phyloP scores from a whole-genome alignment of 2,888 invertebrate genomes.

The Melipona bicolor region DNA sequence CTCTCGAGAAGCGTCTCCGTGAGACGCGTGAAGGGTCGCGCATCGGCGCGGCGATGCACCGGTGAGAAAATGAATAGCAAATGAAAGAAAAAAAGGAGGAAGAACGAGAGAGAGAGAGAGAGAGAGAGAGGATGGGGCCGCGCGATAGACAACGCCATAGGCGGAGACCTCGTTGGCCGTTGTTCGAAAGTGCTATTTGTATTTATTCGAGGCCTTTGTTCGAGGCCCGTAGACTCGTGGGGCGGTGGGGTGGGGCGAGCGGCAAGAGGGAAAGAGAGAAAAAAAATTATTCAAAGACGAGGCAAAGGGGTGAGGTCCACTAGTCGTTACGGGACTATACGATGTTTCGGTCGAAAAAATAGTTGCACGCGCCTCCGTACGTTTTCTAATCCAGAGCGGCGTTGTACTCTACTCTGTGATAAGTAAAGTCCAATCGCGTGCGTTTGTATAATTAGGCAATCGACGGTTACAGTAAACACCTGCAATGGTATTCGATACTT shows the following conservation, averaged over 20 bases:
- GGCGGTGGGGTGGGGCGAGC: slow-evolving; percentile 71
- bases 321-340: slow-evolving; percentile 73
- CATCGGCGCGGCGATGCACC: slow-evolving; percentile 21
- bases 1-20: slow-evolving; percentile 44
- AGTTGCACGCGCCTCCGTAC: slow-evolving; percentile 25
- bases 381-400: not conserved
- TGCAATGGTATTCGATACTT: too few species aligned
- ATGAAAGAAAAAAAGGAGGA: slow-evolving; percentile 57
- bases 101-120: slow-evolving; percentile 46
- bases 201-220: slow-evolving; percentile 80
- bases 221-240: slow-evolving; percentile 64
- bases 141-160: slow-evolving; percentile 74
- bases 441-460: not conserved
- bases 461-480: not conserved
- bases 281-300: slow-evolving; percentile 68
- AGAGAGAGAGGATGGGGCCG: slow-evolving; percentile 37
- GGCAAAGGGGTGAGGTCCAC: slow-evolving; percentile 74
- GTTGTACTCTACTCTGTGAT: not conserved
- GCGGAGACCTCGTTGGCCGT: slow-evolving; percentile 74
- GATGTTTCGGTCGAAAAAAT: slow-evolving; percentile 70
- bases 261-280: slow-evolving; percentile 51
- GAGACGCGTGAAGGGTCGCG: slow-evolving; percentile 32
- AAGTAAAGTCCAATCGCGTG: not conserved
- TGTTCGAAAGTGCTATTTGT: slow-evolving; percentile 81
- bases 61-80: slow-evolving; percentile 60